Conservation (phyloP, 1,140 invertebrate species). For the Oedothorax gibbosus region DNA sequence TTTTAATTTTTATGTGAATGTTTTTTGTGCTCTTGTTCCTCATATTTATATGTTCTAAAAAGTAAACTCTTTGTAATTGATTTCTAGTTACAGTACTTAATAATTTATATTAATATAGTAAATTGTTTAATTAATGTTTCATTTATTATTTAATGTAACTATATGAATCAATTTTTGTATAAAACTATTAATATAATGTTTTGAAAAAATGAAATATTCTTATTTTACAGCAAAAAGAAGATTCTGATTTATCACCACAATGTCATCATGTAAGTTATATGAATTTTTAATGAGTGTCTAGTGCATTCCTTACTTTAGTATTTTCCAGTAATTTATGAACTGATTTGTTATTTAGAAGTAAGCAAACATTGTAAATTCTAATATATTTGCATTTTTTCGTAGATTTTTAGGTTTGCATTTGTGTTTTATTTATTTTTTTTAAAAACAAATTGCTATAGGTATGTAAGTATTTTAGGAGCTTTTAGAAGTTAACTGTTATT, state of each 20-base stretch:
- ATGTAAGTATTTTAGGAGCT: neutral
- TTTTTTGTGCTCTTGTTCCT: no score
- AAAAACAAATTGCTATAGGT: neutral
- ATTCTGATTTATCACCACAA: slow-evolving; percentile 74
- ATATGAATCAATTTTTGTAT: no score
- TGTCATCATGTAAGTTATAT: slow-evolving; percentile 76
- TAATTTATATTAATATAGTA: no score
- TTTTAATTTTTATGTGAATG: no score
- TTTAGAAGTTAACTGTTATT: neutral
- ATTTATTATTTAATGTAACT: no score
- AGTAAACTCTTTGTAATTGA: no score
- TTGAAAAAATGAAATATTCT: neutral
- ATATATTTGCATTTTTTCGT: neutral
- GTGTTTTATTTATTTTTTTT: neutral
- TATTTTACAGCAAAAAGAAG: slow-evolving; percentile 73
- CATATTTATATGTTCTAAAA: no score
- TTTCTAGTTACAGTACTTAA: no score
- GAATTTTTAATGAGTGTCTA: slow-evolving; percentile 24
- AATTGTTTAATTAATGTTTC: no score
- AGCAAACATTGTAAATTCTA: neutral
- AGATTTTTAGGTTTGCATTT: neutral
- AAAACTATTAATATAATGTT: no score
- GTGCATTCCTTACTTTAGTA: no score
- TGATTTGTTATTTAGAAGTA: neutral
- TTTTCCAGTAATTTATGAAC: neutral